Evolutionary conservation across 2,797 vertebrate species (phyloP).

Genomic region (Xenentodon cancila): DNA sequence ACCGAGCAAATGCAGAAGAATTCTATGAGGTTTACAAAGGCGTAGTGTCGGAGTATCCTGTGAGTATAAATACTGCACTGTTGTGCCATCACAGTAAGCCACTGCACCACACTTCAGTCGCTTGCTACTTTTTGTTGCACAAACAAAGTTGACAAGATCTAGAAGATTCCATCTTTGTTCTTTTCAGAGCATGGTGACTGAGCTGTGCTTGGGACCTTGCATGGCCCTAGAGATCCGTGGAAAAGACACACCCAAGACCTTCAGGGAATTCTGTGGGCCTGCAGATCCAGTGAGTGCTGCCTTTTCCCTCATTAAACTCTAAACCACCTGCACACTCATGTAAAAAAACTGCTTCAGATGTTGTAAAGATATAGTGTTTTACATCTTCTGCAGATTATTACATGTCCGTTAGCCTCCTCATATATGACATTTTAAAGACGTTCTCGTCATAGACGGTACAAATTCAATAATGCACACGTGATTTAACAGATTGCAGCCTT

Average conservation of each 20-base stretch:
- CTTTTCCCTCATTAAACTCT: constrained; percentile 2
- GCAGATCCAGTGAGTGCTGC: constrained; percentile 91
- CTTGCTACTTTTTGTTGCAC: constrained; percentile 26
- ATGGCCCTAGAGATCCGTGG: constrained; percentile 90
- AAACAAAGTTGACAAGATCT: constrained; percentile 14
- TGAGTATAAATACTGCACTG: constrained; percentile 78
- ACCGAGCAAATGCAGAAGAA: constrained; percentile 90
- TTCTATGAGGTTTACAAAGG: constrained; percentile 97
- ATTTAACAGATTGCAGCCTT: not conserved
- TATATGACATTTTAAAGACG: not conserved
- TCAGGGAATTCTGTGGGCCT: constrained; percentile 94
- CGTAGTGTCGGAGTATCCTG: constrained; percentile 89
- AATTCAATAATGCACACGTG: not conserved
- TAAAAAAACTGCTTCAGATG: not conserved
- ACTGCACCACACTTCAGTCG: not conserved
- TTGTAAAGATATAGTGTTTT: not conserved
- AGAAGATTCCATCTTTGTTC: not conserved
- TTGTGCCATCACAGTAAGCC: constrained; percentile 29
- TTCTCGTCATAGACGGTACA: not conserved
- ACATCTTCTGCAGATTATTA: constrained; percentile 5
- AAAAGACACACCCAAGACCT: constrained; percentile 79
- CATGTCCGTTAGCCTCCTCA: not conserved
- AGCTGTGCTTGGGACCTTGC: constrained; percentile 92
- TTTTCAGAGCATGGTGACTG: constrained; percentile 89
- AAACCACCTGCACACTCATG: not conserved